A percentile compares a stretch with the other conserved stretches of the same genome.
Evolutionary conservation across 2,797 vertebrate species (phyloP).

Genomic region (Megaceryle alcyon): DNA sequence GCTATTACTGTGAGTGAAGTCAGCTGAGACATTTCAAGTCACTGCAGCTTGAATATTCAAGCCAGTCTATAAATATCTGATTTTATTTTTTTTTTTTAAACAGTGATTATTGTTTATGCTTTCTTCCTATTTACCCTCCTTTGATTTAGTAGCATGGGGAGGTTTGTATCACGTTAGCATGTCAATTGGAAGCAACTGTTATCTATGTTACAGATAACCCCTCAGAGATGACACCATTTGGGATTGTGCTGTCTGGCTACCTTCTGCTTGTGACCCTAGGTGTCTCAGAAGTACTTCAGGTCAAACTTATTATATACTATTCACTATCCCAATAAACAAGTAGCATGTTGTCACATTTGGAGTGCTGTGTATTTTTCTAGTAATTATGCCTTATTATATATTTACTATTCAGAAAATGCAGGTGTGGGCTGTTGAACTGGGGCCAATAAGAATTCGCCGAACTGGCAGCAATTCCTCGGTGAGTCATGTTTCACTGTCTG

Average conservation of each 20-base stretch:
- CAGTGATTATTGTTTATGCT: constrained; percentile 63
- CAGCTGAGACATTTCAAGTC: constrained; percentile 66
- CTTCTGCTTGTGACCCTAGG: constrained; percentile 48
- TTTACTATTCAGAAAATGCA: constrained; percentile 97
- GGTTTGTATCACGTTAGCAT: constrained; percentile 1
- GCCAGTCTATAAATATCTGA: constrained; percentile 59
- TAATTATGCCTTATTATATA: constrained; percentile 98
- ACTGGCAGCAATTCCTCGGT: constrained; percentile 85
- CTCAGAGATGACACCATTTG: rapidly evolving
- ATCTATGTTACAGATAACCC: background rate
- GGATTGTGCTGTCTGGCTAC: background rate
- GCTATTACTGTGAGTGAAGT: constrained; percentile 66
- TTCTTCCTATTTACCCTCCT: constrained; percentile 53
- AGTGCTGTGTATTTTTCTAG: constrained; percentile 91
- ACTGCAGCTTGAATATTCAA: constrained; percentile 65
- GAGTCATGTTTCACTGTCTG: constrained; percentile 89
- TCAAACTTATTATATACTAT: constrained; percentile 79
- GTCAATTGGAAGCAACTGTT: background rate
- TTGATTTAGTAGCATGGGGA: constrained; percentile 50
- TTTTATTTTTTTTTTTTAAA: background rate
- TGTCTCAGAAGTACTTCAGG: constrained; percentile 60
- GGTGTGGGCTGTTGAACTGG: constrained; percentile 91
- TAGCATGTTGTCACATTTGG: constrained; percentile 88
- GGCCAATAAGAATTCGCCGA: constrained; percentile 86
- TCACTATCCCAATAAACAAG: constrained; percentile 90